A percentile compares a stretch with the other conserved stretches of the same genome.
phyloP scores from a whole-genome alignment of 2,888 invertebrate species.

The Quadriops clusia region DNA sequence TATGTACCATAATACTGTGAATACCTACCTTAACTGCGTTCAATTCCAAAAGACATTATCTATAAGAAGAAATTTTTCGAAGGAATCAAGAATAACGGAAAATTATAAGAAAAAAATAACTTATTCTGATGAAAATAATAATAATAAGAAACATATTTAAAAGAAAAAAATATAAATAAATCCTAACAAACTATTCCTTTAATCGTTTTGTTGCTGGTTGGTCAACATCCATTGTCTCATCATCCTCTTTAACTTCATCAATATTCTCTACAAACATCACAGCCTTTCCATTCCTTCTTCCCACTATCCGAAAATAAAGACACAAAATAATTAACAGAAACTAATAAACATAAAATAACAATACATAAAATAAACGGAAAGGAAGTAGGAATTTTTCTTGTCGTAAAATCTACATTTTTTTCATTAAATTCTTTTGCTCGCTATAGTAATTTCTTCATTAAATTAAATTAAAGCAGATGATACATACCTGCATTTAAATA shows the following conservation, averaged over 20 bases:
- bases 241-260: constrained; percentile 20
- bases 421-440: no score
- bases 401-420: no score
- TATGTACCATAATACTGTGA: no score
- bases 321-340: no score
- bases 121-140: constrained; percentile 5
- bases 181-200: constrained; percentile 21
- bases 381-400: no score
- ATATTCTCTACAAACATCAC: constrained; percentile 39
- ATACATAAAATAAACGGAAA: no score
- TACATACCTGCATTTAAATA: constrained; percentile 53
- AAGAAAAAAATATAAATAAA: constrained; percentile 6
- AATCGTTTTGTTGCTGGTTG: constrained; percentile 27
- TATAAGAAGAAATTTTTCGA: no score
- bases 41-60: no score
- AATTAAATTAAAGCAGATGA: no score
- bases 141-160: constrained; percentile 3
- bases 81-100: constrained; percentile 3
- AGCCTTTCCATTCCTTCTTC: constrained; percentile 41
- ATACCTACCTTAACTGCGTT: no score
- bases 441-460: no score
- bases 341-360: constrained; percentile 15
- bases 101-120: constrained; percentile 6
- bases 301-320: no score
- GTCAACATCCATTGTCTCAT: constrained; percentile 28